Evolutionary conservation across 53 echinoderm and acorn worm species (phyloP).

Genomic region (Antedon mediterranea): DNA sequence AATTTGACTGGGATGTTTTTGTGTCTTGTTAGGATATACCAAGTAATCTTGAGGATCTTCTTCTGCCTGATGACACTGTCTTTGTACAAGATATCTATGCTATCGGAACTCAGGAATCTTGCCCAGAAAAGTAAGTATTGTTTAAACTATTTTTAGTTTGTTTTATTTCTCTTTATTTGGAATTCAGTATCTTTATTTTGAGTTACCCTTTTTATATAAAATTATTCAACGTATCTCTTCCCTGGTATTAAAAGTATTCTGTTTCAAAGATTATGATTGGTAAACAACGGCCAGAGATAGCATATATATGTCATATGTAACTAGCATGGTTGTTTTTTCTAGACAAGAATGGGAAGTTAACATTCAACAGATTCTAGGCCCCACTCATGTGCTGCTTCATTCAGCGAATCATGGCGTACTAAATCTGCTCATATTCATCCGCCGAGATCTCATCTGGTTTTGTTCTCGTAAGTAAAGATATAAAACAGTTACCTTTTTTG

Average conservation of each 20-base stretch:
- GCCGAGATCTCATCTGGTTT: conserved; percentile 94
- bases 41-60: conserved; percentile 68
- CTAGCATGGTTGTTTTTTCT: not conserved
- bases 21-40: conserved; percentile 45
- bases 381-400: conserved; percentile 79
- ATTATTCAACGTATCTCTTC: too few species aligned
- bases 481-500: not conserved
- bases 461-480: conserved; percentile 61
- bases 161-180: too few species aligned
- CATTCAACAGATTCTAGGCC: conserved; percentile 69
- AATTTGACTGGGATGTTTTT: not conserved
- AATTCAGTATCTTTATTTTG: too few species aligned
- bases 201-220: too few species aligned
- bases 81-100: conserved; percentile 86
- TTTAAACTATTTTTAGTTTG: too few species aligned
- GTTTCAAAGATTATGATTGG: too few species aligned
- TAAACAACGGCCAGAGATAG: too few species aligned
- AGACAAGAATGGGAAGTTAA: conserved; percentile 80
- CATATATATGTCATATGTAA: too few species aligned
- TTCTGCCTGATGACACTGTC: conserved; percentile 67
- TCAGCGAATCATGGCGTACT: conserved; percentile 67
- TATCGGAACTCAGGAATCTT: conserved; percentile 81
- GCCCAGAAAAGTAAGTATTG: conserved; percentile 52
- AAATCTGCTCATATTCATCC: conserved; percentile 53
- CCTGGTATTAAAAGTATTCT: too few species aligned